Base-by-base conservation (phyloP, 2,113 vertebrate genomes). In the Prunella himalayana region DNA sequence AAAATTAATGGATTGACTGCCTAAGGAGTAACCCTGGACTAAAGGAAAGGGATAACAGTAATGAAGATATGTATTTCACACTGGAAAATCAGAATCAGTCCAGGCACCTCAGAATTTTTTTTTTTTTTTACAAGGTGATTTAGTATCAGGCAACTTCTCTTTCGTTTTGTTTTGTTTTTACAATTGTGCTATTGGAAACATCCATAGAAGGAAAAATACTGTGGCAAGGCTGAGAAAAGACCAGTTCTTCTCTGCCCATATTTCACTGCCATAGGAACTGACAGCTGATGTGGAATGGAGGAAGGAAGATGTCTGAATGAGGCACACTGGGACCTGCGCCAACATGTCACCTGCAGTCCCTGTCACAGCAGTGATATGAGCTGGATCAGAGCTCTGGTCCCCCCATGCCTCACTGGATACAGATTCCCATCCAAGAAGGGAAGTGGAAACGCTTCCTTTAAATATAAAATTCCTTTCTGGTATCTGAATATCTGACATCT, bases 91-190 rank as follows among this genome's bases (percentile, higher is more conserved):
- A 88, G 56, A 73, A 90, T 75, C 54, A 28, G 53, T 57, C 6
- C 35, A 89, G 30, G 47, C 61, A 86, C 41, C 59, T 86, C 56
- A 30, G 70, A 45, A 27, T 9, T 15, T 18, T 39, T 28, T 49
- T 39, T 78, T 54, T 64, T 28, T 37, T 6, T 7, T 49, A 8
- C n/a, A 78, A 79, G 57, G 24, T 56, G n/a, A 84, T 54, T 70
- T 66, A 45, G 30, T 21, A 45, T 59, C 15, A 39, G 70, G 39
- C 35, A 84, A 61, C 23, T 75, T 80, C 35, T 51, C 31, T 47
- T 64, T 37, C 33, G 33, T 35, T 89, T 64, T 31, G 39, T n/a
- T 93, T 63, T 44, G n/a, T 24, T 90, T 91, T 86, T 42, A 53
- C 15, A 57, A 2, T 8, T 75, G 53, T 65, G 54, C 42, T 42